Conservation (phyloP, 2,797 vertebrate species). For the Labeo calbasu region DNA sequence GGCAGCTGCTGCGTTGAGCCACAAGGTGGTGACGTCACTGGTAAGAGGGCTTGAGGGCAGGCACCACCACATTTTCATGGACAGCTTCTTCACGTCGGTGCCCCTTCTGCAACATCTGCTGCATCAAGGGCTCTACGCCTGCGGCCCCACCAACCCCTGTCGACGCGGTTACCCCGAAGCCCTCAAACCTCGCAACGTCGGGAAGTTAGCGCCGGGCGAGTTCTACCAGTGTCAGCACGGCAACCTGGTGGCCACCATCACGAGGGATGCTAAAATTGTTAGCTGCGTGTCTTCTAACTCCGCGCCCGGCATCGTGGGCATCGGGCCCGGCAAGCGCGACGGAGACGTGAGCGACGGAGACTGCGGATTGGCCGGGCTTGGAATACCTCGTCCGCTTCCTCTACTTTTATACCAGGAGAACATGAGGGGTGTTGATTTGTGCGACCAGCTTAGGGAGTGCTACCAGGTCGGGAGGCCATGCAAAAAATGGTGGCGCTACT, state of each 20-base stretch:
- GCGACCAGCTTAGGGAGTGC: conserved; percentile 84
- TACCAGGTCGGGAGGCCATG: conserved; percentile 84
- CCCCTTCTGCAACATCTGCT: conserved; percentile 80
- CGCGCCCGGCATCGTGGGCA: conserved; percentile 82
- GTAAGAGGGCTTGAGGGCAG: conserved; percentile 80
- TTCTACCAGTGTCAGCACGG: conserved; percentile 85
- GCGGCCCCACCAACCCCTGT: conserved; percentile 77
- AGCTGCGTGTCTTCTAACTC: conserved; percentile 84
- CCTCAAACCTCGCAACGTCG: conserved; percentile 78
- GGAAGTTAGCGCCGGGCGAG: conserved; percentile 80
- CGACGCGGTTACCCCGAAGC: conserved; percentile 81
- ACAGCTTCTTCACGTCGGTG: conserved; percentile 83
- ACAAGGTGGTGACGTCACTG: conserved; percentile 77
- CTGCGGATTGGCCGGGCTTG: conserved; percentile 67
- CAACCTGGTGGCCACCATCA: conserved; percentile 81
- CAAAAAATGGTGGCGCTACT: conserved; percentile 88
- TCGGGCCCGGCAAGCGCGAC: conserved; percentile 75
- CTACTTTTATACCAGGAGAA: conserved; percentile 84
- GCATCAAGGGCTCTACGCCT: conserved; percentile 78
- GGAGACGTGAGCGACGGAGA: conserved; percentile 69
- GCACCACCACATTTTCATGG: conserved; percentile 84
- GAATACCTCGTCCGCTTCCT: conserved; percentile 77
- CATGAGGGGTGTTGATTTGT: conserved; percentile 84
- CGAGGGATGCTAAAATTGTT: conserved; percentile 77
- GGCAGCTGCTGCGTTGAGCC: conserved; percentile 66